Conservation (phyloP, 1,140 invertebrate species). For the Neodiprion virginianus region DNA sequence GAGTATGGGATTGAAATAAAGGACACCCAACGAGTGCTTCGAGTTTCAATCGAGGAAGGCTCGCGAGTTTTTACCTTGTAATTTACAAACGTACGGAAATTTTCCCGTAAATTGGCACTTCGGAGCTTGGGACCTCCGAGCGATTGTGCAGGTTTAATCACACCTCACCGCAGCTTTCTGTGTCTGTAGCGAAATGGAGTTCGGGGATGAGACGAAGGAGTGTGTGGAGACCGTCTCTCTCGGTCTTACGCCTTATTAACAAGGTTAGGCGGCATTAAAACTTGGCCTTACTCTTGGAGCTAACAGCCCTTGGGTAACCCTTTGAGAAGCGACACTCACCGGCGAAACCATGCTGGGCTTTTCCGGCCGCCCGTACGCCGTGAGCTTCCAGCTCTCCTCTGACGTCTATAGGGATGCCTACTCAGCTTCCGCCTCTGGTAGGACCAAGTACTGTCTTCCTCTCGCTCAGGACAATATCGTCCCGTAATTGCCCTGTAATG, state of each 20-base stretch:
- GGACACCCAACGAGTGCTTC: too few species aligned
- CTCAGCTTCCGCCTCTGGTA: not conserved
- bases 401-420: too few species aligned
- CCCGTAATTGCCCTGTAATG: conserved; percentile 37
- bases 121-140: not conserved
- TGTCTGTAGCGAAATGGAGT: not conserved
- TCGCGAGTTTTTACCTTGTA: too few species aligned
- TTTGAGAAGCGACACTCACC: not conserved
- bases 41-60: too few species aligned
- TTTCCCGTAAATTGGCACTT: not conserved
- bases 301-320: not conserved
- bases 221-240: not conserved
- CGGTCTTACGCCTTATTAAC: conserved; percentile 7
- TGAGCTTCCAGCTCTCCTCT: too few species aligned
- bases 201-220: not conserved
- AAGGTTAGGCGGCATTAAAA: not conserved
- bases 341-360: conserved; percentile 4
- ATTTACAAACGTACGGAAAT: too few species aligned
- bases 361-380: not conserved
- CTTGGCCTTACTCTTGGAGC: not conserved
- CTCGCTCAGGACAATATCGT: conserved; percentile 6
- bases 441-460: conserved; percentile 6
- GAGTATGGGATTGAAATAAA: too few species aligned
- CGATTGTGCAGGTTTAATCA: not conserved
- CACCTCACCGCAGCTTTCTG: not conserved